phyloP scores from a whole-genome alignment of 2,113 vertebrate species.

The Onychorhynchus coronatus region DNA sequence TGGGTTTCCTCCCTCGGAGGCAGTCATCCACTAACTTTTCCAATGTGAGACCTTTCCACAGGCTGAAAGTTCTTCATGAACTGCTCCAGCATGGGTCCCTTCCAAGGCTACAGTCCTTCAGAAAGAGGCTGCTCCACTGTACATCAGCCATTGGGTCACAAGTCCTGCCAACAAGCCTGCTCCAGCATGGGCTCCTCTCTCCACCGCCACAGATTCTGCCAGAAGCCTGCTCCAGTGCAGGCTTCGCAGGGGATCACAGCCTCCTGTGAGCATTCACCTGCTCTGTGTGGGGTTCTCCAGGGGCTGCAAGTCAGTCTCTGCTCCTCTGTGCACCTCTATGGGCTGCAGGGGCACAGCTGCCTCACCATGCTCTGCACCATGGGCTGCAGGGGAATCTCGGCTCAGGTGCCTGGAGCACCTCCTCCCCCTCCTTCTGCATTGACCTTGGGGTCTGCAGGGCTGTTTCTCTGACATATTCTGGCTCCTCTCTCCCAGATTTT shows the following conservation, averaged over 20 bases:
- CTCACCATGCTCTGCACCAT: rapidly evolving
- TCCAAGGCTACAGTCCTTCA: neutral
- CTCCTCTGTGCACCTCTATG: too few species aligned
- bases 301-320: neutral
- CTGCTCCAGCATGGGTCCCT: neutral
- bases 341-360: neutral
- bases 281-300: neutral
- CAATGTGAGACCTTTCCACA: neutral
- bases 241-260: neutral
- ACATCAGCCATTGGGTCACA: rapidly evolving
- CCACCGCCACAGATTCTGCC: rapidly evolving
- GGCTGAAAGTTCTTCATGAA: neutral
- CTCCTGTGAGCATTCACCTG: neutral
- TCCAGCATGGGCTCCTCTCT: rapidly evolving
- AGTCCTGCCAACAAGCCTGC: neutral
- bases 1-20: neutral
- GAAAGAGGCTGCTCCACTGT: neutral
- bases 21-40: rapidly evolving
- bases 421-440: neutral
- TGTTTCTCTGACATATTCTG: neutral
- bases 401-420: rapidly evolving
- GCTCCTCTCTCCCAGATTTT: neutral
- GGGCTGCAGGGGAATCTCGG: neutral
- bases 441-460: neutral
- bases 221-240: neutral